These are phyloP conservation scores for Drosophila limbata DNA, from an alignment of 2,888 invertebrate genomes.

Conservation along the genomic window DNA sequence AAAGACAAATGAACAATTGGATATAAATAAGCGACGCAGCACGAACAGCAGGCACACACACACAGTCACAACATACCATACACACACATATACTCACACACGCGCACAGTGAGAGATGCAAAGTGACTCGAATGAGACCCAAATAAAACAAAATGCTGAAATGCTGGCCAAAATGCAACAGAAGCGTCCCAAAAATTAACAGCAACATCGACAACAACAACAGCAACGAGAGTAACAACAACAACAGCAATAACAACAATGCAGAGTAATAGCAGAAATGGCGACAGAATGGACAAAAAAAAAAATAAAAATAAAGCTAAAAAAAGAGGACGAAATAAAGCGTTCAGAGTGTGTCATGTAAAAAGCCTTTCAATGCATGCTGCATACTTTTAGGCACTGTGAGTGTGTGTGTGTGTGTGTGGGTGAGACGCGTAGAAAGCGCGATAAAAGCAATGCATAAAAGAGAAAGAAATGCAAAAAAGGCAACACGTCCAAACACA, in stretches of 20 bases:
- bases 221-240: constrained; percentile 32
- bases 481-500: constrained; percentile 71
- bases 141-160: constrained; percentile 68
- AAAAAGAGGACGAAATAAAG: constrained; percentile 10
- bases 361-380: constrained; percentile 79
- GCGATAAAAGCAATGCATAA: constrained; percentile 81
- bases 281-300: constrained; percentile 33
- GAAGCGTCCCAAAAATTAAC: constrained; percentile 73
- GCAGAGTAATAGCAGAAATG: constrained; percentile 25
- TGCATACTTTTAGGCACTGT: constrained; percentile 77
- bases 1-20: constrained; percentile 81
- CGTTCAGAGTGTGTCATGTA: constrained; percentile 64
- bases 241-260: constrained; percentile 30
- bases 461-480: constrained; percentile 76
- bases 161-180: constrained; percentile 68
- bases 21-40: constrained; percentile 77
- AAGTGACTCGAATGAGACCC: constrained; percentile 47
- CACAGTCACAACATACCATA: constrained; percentile 1
- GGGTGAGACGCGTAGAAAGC: constrained; percentile 65
- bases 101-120: constrained; percentile 21
- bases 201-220: constrained; percentile 50
- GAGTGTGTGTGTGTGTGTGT: constrained; percentile 25
- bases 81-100: constrained; percentile 14
- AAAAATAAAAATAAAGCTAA: constrained; percentile 9
- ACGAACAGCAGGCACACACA: constrained; percentile 32